Conservation (phyloP, 2,888 invertebrate genomes). For the Scaptomyza flava region DNA sequence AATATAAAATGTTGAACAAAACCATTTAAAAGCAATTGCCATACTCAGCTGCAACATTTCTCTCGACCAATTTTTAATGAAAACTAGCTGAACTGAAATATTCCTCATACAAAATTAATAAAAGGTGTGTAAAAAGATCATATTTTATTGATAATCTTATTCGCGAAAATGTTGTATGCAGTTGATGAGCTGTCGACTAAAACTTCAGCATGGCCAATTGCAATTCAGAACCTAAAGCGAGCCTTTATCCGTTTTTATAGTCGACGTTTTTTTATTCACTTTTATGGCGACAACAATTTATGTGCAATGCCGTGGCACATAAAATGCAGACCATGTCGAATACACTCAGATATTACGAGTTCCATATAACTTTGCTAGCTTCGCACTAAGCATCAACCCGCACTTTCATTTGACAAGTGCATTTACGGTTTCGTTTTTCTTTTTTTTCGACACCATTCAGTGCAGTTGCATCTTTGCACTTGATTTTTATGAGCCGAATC, state of each 20-base stretch:
- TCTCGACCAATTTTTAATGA: neutral
- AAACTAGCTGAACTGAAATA: neutral
- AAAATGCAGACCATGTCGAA: conserved; percentile 33
- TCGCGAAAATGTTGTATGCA: neutral
- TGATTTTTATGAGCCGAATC: conserved; percentile 52
- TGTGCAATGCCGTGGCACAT: conserved; percentile 29
- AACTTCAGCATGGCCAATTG: neutral
- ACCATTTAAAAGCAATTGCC: conserved; percentile 14
- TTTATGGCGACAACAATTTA: conserved; percentile 27
- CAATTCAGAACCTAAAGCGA: neutral
- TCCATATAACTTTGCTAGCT: neutral
- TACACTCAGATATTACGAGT: conserved; percentile 6
- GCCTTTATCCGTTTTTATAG: conserved; percentile 1
- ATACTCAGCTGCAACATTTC: conserved; percentile 11
- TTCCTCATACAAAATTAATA: neutral
- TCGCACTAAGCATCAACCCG: too few relatives aligned
- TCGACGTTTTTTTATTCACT: conserved; percentile 1
- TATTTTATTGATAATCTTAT: neutral
- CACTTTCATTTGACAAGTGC: neutral
- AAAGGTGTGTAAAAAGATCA: conserved; percentile 1
- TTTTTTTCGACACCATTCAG: conserved; percentile 11
- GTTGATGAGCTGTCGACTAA: conserved; percentile 8
- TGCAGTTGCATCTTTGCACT: conserved; percentile 39
- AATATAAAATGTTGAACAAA: conserved; percentile 29
- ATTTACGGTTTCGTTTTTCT: neutral